A percentile compares a stretch with the other conserved stretches of the same genome.
phyloP scores from a whole-genome alignment of 2,113 vertebrate species.

The Epinephelus lanceolatus region DNA sequence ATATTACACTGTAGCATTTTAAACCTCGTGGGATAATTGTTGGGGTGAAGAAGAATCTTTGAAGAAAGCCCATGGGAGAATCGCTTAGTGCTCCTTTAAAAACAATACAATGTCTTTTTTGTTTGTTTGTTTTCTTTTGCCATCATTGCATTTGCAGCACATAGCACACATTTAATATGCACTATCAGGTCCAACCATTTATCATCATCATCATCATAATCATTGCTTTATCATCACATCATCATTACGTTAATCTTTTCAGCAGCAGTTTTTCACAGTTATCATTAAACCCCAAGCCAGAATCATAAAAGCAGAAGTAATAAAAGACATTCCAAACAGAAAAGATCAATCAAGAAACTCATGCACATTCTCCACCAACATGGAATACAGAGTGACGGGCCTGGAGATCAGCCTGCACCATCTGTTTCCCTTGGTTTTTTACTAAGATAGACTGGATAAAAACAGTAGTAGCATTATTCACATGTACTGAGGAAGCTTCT shows the following conservation, averaged over 20 bases:
- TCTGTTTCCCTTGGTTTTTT: slow-evolving; percentile 18
- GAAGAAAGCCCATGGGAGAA: neutral
- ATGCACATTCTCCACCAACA: slow-evolving; percentile 27
- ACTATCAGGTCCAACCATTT: neutral
- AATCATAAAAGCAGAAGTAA: neutral
- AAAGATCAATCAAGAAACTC: neutral
- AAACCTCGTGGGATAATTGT: neutral
- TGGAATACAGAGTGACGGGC: neutral
- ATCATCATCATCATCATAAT: neutral
- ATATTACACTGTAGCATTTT: neutral
- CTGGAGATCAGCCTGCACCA: neutral
- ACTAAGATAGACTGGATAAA: slow-evolving; percentile 44
- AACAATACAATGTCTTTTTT: neutral
- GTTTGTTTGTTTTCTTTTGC: neutral
- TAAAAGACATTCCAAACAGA: slow-evolving; percentile 6
- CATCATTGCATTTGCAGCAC: slow-evolving; percentile 3
- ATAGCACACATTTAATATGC: neutral
- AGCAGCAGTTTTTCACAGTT: slow-evolving; percentile 13
- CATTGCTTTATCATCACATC: neutral
- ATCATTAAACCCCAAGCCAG: neutral
- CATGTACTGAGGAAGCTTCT: neutral
- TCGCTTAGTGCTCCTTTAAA: neutral
- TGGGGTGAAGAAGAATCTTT: neutral
- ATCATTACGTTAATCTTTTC: neutral
- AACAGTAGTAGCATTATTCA: slow-evolving; percentile 21